Conservation (phyloP, 2,113 vertebrate species). For the Acinonyx jubatus region DNA sequence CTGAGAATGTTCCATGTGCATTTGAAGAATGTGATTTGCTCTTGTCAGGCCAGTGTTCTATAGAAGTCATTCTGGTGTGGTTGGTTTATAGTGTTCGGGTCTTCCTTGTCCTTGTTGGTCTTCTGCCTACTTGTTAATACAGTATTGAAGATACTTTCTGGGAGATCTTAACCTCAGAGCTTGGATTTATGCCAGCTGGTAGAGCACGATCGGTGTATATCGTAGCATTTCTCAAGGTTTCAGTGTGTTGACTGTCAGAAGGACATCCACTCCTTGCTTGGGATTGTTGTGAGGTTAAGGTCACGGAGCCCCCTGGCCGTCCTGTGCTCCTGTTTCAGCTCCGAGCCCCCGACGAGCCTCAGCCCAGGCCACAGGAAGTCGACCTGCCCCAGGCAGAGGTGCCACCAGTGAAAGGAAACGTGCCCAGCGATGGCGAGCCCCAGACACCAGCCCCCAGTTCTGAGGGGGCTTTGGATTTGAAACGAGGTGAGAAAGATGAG, state of each 20-base stretch:
- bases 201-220: rapidly evolving
- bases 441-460: constrained; percentile 48
- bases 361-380: constrained; percentile 48
- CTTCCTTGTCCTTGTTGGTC: neutral
- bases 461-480: constrained; percentile 25
- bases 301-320: neutral
- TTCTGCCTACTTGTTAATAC: neutral
- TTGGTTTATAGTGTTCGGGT: neutral
- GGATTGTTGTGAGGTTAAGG: neutral
- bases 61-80: no score
- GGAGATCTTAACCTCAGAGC: no score
- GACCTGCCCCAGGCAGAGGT: neutral
- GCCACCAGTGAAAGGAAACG: neutral
- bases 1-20: neutral
- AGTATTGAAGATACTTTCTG: neutral
- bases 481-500: constrained; percentile 71
- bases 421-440: neutral
- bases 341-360: neutral
- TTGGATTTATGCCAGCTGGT: neutral
- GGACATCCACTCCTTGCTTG: rapidly evolving
- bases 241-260: neutral
- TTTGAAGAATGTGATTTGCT: neutral
- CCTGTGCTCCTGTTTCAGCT: constrained; percentile 53
- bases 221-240: neutral
- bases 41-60: neutral